phyloP scores from a whole-genome alignment of 2,113 vertebrate genomes.

The Nycticryphes semicollaris region DNA sequence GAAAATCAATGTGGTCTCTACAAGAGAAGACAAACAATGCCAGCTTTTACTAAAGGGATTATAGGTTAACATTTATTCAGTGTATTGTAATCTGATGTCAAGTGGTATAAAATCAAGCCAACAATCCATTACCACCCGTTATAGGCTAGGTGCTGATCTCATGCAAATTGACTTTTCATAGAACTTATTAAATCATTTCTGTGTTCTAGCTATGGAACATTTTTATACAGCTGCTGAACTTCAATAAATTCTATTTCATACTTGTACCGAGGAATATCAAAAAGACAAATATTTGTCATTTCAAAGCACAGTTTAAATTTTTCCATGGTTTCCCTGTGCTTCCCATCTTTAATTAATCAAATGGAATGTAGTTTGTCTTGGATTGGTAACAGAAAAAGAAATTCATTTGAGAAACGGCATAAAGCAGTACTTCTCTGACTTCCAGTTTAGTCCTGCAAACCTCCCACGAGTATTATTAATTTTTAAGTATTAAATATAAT shows the following conservation, averaged over 20 bases:
- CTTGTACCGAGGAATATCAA: constrained; percentile 39
- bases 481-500: background rate
- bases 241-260: constrained; percentile 68
- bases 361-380: background rate
- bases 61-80: constrained; percentile 96
- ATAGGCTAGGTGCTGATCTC: constrained; percentile 86
- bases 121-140: constrained; percentile 89
- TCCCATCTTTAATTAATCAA: constrained; percentile 50
- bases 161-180: constrained; percentile 84
- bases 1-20: constrained; percentile 88
- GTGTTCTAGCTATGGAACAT: constrained; percentile 68
- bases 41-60: constrained; percentile 88
- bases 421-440: background rate
- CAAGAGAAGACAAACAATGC: constrained; percentile 89
- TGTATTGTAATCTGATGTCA: constrained; percentile 86
- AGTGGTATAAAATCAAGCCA: constrained; percentile 90
- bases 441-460: background rate
- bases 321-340: constrained; percentile 8
- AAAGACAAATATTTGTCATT: constrained; percentile 65
- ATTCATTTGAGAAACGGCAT: background rate
- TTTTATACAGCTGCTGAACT: constrained; percentile 67
- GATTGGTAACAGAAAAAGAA: background rate
- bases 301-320: constrained; percentile 54
- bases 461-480: background rate
- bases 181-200: constrained; percentile 80